Base-by-base conservation (phyloP, 2,888 invertebrate species). In the Synergus itoensis region DNA sequence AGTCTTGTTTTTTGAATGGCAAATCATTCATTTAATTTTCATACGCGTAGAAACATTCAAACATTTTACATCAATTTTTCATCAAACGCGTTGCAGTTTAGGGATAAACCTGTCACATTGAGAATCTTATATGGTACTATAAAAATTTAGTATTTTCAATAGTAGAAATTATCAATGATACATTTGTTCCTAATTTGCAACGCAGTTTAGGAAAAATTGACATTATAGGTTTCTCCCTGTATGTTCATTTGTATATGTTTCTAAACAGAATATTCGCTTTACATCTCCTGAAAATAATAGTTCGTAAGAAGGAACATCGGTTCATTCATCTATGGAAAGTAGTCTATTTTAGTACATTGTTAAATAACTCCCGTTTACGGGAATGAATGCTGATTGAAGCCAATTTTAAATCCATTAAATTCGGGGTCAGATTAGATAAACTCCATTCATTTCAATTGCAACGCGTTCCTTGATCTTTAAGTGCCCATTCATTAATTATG, bases 381-480 rank as follows among this genome's bases (percentile, higher is more conserved):
- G 41, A 41, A 65, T 45, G 45, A 67, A 14, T 28, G 48, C 28
- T 73, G 21, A 53, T 73, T 73, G 16, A 14, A 73, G 16, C 28
- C n/a, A 73, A 53, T 73, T 73, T 16, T 16, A 67, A 67, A 45
- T 18, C 28, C 69, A 73, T 48, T 69, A 69, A 36, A 16, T 73
- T 73, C 48, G 16, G 28, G 69, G 16, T 48, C 48, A 53, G 69
- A 73, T 73, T 73, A 48, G 48, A 73, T 45, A 21, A 67, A 45
- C 4, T 67, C 43, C 21, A 53, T 73, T 48, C 14, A 48, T 73
- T 73, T 73, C 9, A 53, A 53, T 53, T 53, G 48, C 16, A 48
- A 36, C 28, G 48, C 14, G 36, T 73, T 73, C 36, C 43, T 67
- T 45, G 12, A 67, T 67, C 45, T 67, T 67, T 67, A 43, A 43